These are phyloP conservation scores for Passer montanus DNA, from an alignment of 2,113 vertebrate genomes.

Conservation along the genomic window DNA sequence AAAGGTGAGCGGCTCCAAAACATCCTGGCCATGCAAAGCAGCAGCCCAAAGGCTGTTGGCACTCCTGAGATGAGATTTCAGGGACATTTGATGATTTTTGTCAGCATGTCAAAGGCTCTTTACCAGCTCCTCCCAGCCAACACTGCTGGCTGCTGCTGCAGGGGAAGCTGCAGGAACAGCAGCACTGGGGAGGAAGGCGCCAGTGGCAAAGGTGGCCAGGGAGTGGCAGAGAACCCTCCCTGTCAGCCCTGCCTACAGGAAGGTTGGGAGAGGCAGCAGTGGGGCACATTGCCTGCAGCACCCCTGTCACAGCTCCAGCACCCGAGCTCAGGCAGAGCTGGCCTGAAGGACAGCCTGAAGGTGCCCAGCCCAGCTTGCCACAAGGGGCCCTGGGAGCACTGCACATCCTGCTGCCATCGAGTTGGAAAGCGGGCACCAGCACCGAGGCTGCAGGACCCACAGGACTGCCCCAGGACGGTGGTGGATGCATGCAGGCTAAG, in stretches of 20 bases:
- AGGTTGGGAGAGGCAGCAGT: background rate
- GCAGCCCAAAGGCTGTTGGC: background rate
- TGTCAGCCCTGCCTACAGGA: background rate
- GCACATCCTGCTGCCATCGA: background rate
- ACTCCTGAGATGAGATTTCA: background rate
- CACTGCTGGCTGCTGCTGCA: background rate
- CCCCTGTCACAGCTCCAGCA: background rate
- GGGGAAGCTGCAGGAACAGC: background rate
- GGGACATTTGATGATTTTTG: background rate
- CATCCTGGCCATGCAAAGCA: background rate
- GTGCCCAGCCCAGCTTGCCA: accelerated
- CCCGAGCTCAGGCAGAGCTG: background rate
- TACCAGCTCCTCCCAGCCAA: background rate
- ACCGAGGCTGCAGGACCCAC: accelerated
- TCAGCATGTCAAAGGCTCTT: background rate
- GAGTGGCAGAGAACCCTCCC: background rate
- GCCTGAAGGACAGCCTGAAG: background rate
- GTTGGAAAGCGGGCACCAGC: accelerated
- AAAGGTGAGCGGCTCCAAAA: background rate
- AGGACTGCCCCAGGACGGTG: too few relatives aligned
- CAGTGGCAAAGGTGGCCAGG: background rate
- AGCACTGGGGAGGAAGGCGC: background rate
- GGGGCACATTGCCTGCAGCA: background rate
- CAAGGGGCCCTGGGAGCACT: background rate
- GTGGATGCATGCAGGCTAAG: background rate